Percentiles rank a stretch among this genome's conserved stretches.
Conservation (phyloP, 2,113 vertebrate genomes). For the Lichenostomus cassidix region DNA sequence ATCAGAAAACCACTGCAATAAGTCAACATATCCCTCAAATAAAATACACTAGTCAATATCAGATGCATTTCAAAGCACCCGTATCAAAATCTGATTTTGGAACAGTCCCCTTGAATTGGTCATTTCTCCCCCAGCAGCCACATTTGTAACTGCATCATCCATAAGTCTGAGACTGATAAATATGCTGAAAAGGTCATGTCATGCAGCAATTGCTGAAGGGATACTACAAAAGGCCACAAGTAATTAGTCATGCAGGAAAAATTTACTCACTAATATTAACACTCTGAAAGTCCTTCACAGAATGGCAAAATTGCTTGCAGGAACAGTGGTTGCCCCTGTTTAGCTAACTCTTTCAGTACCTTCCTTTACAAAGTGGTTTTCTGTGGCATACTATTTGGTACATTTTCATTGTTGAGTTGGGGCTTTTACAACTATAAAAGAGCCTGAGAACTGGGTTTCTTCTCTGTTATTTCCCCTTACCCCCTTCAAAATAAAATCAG, state of each 20-base stretch:
- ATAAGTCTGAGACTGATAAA: neutral
- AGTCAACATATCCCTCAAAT: neutral
- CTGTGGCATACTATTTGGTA: neutral
- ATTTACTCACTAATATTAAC: neutral
- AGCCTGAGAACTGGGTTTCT: neutral
- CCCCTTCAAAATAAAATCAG: neutral
- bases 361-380: neutral
- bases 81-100: neutral
- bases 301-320: neutral
- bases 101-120: neutral
- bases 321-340: neutral
- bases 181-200: constrained; percentile 25
- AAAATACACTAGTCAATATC: neutral
- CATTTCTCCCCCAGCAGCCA: neutral
- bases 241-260: constrained; percentile 2
- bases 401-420: neutral
- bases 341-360: neutral
- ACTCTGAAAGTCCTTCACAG: neutral
- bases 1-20: neutral
- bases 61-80: neutral
- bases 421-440: neutral
- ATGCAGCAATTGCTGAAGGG: neutral
- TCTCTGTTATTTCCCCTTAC: neutral
- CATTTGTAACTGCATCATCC: neutral
- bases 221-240: constrained; percentile 16